Evolutionary conservation across 2,888 invertebrate species (phyloP), one percentile per base, ranked within the genome.

Genomic region (Trypoxylon attenuatum): DNA sequence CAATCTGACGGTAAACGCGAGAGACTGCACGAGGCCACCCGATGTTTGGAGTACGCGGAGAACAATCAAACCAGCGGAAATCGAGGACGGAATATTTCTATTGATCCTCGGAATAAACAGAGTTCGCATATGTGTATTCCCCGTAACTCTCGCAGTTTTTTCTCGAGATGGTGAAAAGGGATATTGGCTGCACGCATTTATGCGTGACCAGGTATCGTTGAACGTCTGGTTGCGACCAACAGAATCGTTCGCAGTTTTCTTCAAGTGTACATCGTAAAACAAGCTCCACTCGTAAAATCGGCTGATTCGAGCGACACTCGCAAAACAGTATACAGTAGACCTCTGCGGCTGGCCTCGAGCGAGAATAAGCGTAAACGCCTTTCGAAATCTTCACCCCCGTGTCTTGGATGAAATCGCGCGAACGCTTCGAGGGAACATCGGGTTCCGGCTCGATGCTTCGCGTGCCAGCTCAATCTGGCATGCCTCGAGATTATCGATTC

Each of bases 241-340:
- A 57, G 55, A n/a, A n/a, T n/a, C n/a, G n/a, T n/a, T n/a, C n/a
- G n/a, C 58, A 46, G 66, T 73, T 55, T 65, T 73, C 63, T 60
- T 42, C 50, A 55, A 25, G 65, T 71, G 73, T 62, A 60, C 50
- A 47, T 68, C 76, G 62, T 76, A 76, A 76, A 67, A 76, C 71
- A 59, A 58, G 57, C 51, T 71, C 50, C 52, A 60, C 55, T 71
- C 73, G 63, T 76, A 70, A 76, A 73, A 73, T 73, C 65, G 65
- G 63, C 29, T 50, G 53, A 53, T 27, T 54, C 55, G 53, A 54
- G 54, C 54, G 59, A 38, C 22, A 42, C 52, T 25, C 56, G 27
- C 29, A 59, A 53, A 56, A 62, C 49, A 22, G 52, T 43, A n/a
- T n/a, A n/a, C n/a, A n/a, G n/a, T n/a, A n/a, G n/a, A n/a, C n/a